Evolutionary conservation across 2,888 invertebrate genomes (phyloP).

Genomic region (Arenicola marina): DNA sequence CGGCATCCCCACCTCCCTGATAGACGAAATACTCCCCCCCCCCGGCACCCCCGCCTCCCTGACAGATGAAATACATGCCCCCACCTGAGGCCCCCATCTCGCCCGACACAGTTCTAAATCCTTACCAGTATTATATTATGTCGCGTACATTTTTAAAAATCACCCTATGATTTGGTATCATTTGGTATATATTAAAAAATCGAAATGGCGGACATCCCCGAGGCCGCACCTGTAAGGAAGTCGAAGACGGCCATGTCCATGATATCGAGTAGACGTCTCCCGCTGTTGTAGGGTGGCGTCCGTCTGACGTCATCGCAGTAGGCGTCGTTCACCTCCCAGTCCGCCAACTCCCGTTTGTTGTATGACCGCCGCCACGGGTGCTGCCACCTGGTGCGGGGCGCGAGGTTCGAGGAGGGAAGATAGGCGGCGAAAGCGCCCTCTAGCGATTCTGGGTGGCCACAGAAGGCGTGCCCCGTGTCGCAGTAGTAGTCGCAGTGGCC

Average conservation of each 20-base stretch:
- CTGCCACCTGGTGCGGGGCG: slow-evolving; percentile 53
- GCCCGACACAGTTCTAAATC: no score
- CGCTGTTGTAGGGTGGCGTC: slow-evolving; percentile 88
- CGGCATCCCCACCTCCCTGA: no score
- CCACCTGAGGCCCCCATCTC: no score
- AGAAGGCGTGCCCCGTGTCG: slow-evolving; percentile 77
- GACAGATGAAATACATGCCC: no score
- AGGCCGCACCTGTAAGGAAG: slow-evolving; percentile 82
- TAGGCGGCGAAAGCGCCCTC: slow-evolving; percentile 97
- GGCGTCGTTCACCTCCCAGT: slow-evolving; percentile 93
- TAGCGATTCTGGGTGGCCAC: slow-evolving; percentile 90
- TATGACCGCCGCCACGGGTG: slow-evolving; percentile 86
- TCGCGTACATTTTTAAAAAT: no score
- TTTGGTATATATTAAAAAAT: no score
- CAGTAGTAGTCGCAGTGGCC: slow-evolving; percentile 66
- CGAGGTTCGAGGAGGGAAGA: slow-evolving; percentile 74
- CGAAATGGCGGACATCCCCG: neutral
- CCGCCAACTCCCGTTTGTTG: slow-evolving; percentile 25
- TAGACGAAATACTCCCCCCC: no score
- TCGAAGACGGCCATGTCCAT: slow-evolving; percentile 97
- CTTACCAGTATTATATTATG: no score
- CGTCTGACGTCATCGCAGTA: slow-evolving; percentile 87
- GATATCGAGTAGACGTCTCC: slow-evolving; percentile 86
- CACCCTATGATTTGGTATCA: no score
- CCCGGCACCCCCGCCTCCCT: no score